phyloP scores from a whole-genome alignment of 1,140 invertebrate genomes.

The Drosophila nebulosa region DNA sequence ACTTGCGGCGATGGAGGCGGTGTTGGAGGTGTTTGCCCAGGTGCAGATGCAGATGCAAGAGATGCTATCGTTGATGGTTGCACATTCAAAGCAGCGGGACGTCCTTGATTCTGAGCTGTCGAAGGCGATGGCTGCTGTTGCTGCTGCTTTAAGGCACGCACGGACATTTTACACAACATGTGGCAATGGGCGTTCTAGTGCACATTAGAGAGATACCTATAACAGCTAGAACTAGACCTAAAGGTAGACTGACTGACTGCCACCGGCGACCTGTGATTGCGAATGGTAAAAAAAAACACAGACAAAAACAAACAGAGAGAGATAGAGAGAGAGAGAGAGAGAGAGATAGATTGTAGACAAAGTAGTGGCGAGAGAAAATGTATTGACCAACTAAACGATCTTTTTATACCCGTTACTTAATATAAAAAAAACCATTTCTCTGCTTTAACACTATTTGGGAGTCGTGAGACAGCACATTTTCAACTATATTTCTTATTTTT shows the following conservation, averaged over 20 bases:
- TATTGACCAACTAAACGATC: not conserved
- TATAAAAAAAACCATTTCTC: not conserved
- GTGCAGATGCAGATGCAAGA: not conserved
- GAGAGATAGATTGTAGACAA: conserved; percentile 4
- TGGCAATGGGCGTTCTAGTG: not conserved
- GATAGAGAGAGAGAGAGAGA: not conserved
- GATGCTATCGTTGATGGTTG: not conserved
- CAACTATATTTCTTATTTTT: too few relatives aligned
- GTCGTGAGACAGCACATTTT: too few relatives aligned
- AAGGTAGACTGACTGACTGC: not conserved
- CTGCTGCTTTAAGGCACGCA: conserved; percentile 56
- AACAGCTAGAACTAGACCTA: not conserved
- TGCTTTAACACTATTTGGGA: too few relatives aligned
- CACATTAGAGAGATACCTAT: not conserved
- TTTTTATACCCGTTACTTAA: not conserved
- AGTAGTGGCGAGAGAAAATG: too few relatives aligned
- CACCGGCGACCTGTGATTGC: not conserved
- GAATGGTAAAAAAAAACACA: not conserved
- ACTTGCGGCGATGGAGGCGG: conserved; percentile 70
- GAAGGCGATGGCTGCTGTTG: conserved; percentile 6
- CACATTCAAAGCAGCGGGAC: not conserved
- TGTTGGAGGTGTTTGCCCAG: conserved; percentile 43
- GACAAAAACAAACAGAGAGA: not conserved
- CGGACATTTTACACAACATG: conserved; percentile 65
- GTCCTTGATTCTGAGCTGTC: conserved; percentile 1